Base-by-base conservation (phyloP, 2,888 invertebrate species). In the Plutella xylostella region DNA sequence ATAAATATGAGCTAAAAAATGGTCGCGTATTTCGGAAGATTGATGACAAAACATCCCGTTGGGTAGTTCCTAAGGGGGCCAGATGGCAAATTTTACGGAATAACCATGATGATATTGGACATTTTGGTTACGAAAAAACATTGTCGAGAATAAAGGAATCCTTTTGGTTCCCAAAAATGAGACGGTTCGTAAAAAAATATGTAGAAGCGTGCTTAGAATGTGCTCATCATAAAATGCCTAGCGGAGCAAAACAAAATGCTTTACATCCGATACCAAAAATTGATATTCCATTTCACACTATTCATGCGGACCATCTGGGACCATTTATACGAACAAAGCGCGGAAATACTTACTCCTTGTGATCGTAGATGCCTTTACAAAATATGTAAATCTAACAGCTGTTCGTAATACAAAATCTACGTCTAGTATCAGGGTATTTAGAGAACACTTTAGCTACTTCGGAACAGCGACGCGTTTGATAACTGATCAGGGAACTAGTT, bases 151-250 rank as follows among this genome's bases (percentile, higher is more conserved):
- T 31, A 4, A 31, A 31, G 19, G n/a, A n/a, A 4, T 9, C 6
- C 5, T 42, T 14, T 31, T 42, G 42, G 42, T 30, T 42, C 20
- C 42, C 42, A 3, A 30, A 18, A 30, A 42, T 43, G 43, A 34
- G 21, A 5, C 12, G 20, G 11, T 42, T 42, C 15, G 15, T 41
- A n/a, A 21, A 22, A n/a, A 41, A 41, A 14, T 41, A 41, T 28
- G 28, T 41, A 3, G 12, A 14, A 7, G 12, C 41, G 11, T 41
- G 41, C 18, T 14, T 22, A 7, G 18, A n/a, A 5, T 41, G 41
- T 41, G 21, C 25, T 3, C 17, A 41, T 3, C n/a, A n/a, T 17
- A 30, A 15, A 30, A 17, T 7, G 12, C 31, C 12, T 18, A n/a
- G 18, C 18, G 42, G 42, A 5, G n/a, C 3, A 30, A 15, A 30